These are phyloP conservation scores for Phrynosoma blainvillii DNA, from an alignment of 2,113 vertebrate species.

Conservation along the genomic window DNA sequence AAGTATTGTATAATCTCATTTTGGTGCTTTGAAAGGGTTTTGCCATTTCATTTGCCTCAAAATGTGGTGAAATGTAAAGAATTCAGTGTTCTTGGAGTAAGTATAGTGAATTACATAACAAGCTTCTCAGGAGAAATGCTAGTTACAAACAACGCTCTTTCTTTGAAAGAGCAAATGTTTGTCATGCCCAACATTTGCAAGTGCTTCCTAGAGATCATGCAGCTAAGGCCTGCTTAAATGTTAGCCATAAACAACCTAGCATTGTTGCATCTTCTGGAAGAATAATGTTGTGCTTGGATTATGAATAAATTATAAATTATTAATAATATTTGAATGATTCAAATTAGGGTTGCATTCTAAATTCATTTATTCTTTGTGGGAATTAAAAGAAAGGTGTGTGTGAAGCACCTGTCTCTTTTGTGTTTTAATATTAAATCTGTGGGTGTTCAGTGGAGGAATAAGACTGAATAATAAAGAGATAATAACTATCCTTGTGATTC, in stretches of 20 bases:
- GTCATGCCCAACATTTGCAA: background rate
- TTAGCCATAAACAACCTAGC: background rate
- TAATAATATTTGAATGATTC: background rate
- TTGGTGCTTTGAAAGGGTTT: background rate
- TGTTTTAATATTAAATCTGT: background rate
- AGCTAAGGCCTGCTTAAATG: background rate
- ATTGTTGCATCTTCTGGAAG: background rate
- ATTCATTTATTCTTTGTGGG: background rate
- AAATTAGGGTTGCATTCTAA: background rate
- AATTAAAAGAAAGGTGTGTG: too few relatives aligned
- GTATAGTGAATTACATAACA: background rate
- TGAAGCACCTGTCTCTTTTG: too few relatives aligned
- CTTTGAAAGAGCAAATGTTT: background rate
- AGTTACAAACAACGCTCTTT: background rate
- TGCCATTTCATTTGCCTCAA: conserved; percentile 26
- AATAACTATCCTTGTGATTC: background rate
- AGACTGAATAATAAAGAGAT: background rate
- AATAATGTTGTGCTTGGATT: background rate
- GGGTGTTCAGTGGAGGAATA: background rate
- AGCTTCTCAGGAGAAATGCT: background rate
- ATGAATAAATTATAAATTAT: too few relatives aligned
- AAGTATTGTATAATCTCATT: conserved; percentile 12
- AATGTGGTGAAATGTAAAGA: background rate
- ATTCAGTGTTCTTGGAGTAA: background rate
- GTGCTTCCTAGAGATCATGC: background rate